Evolutionary conservation across 2,888 invertebrate species (phyloP), one percentile per base, ranked within the genome.

Genomic region (Camponotus fellah): DNA sequence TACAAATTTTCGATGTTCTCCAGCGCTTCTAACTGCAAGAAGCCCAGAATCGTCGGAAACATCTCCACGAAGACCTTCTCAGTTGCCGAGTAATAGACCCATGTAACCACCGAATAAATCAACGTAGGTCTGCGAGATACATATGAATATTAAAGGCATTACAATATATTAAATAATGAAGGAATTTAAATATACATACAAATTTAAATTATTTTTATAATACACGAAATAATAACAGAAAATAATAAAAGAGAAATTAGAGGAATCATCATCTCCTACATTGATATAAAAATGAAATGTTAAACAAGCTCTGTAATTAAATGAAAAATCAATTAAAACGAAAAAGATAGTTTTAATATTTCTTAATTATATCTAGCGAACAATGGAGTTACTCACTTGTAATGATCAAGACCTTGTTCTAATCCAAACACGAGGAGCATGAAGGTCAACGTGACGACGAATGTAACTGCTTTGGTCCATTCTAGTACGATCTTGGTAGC

Each of bases 401-500:
- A 97, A 93, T 97, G 96, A 88, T 97, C 96, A 65, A 97, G 93
- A 1, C 97, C 97, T 94, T 97, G 97, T 92, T 97, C 97, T 83
- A 97, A 94, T 2, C 97, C 97, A 69, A 97, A 96, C 0, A 97
- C 97, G 3, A 97, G 95, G 14, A 97, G 95, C 95, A 97, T 96
- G 92, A 97, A 97, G 0, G 97, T 97, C 58, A 97, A 96, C 0
- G 97, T 97, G 49, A 97, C 97, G 46, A 97, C 96, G 92, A 97
- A 97, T 0, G 97, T 97, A 69, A 97, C 96, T 0, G 97, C 97
- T 95, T 97, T 97, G 21, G 97, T 97, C 97, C 97, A 97, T 93
- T 97, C 97, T 76, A 97, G 95, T 10, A 97, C 97, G 82, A 97
- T 97, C 94, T 97, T 97, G 0, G 97, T 97, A 0, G 97, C 97